Evolutionary conservation across 2,797 vertebrate genomes (phyloP), one percentile per base, ranked within the genome.

Genomic region (Gallirallus australis): DNA sequence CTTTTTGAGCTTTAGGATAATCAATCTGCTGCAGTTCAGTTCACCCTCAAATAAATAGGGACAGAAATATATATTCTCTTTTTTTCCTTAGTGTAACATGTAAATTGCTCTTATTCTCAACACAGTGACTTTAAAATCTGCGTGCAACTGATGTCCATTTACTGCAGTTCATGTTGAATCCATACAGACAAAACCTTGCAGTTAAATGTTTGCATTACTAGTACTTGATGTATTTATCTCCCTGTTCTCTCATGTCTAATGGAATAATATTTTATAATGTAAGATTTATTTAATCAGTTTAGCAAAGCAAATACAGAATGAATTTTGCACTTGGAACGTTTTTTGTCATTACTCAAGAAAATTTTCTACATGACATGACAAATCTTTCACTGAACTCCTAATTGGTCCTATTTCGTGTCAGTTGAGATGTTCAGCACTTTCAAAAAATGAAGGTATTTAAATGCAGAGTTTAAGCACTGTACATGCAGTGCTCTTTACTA

Each of bases 271-370:
- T 90, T 94, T 66, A 56, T 33, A n/a, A 15, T 73, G 23, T 73
- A 86, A 73, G 35, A 84, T 50, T 18, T n/a, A 64, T 73, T 89
- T 92, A 80, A 90, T 59, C 35, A 37, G 11, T 56, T 86, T 89
- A 35, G 18, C 25, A 92, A 82, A 84, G 40, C 25, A 92, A 79
- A 79, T 73, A 60, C 5, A 31, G 25, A 57, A 35, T 68, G 25
- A 54, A 71, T 73, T 93, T 85, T 80, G 8, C 45, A 45, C 33
- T 77, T 86, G 13, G 39, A 48, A 76, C 7, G 0, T 19, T 81
- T 72, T 92, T 85, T 77, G 7, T 31, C 73, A 33, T 50, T 89
- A 65, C 12, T 48, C 35, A 35, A 85, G 59, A 85, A 90, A 60
- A 42, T 37, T 73, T 86, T 60, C 19, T 68, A 3, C 40, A 64